Percentiles rank a stretch among this genome's conserved stretches.
Evolutionary conservation across 2,888 invertebrate species (phyloP).

Genomic region (Drosophila subsilvestris): DNA sequence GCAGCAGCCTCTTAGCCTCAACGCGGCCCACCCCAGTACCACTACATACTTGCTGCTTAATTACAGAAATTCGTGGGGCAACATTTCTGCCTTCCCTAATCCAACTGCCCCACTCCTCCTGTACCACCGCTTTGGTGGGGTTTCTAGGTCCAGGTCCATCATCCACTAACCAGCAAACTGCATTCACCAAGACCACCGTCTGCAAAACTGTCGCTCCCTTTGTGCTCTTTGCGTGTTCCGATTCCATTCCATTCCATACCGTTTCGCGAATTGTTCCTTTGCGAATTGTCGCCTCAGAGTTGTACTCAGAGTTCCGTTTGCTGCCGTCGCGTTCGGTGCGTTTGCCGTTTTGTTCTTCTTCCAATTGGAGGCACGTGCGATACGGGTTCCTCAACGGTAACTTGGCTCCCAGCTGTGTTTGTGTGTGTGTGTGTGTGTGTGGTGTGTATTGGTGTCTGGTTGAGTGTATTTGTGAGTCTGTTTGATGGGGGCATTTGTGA

Average conservation of each 20-base stretch:
- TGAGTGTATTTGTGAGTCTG: conserved; percentile 35
- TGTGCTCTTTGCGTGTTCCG: conserved; percentile 23
- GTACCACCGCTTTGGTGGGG: conserved; percentile 8
- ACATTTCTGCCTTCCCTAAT: not conserved
- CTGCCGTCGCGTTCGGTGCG: conserved; percentile 78
- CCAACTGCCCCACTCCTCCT: not conserved
- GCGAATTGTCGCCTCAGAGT: conserved; percentile 32
- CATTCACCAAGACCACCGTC: conserved; percentile 27
- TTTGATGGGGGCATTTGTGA: conserved; percentile 7
- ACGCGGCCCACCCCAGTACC: not conserved
- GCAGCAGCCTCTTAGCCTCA: not conserved
- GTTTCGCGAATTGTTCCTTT: conserved; percentile 48
- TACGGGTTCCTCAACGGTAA: conserved; percentile 41
- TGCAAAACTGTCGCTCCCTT: conserved; percentile 20
- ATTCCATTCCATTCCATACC: conserved; percentile 62
- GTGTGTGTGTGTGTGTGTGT: conserved; percentile 6
- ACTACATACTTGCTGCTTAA: conserved; percentile 25
- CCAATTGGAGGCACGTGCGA: conserved; percentile 59
- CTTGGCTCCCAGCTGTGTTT: not conserved
- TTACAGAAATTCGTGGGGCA: conserved; percentile 32
- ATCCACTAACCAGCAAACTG: conserved; percentile 18
- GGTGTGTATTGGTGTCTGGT: conserved; percentile 23
- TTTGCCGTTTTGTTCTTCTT: conserved; percentile 43
- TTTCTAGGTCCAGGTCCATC: conserved; percentile 9
- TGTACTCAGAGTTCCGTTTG: conserved; percentile 77